Evolutionary conservation across 2,888 invertebrate species (phyloP), one percentile per base, ranked within the genome.

Genomic region (Xestia c-nigrum): DNA sequence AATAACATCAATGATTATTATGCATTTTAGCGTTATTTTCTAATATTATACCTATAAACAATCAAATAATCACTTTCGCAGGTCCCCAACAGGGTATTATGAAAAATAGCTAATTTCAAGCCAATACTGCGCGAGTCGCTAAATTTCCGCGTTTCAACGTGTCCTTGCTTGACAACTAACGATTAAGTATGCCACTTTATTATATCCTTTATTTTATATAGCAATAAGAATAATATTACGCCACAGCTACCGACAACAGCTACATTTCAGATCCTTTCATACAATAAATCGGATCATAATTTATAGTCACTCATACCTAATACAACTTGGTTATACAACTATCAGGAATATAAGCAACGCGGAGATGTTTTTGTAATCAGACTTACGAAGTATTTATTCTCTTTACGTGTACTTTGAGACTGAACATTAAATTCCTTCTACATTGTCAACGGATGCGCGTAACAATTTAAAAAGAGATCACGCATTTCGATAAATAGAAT

Each of bases 1-100:
- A 74, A 77, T 83, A 72, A 74, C 46, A 68, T 72, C 40, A 63
- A 75, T 80, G 38, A 81, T 78, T 83, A 85, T 84, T 82, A 84
- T 82, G 83, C 78, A 64, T 72, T 72, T 67, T 52, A 78, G 24
- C 31, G 52, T 72, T 67, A 74, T 66, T 64, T 55, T 50, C 55
- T 74, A 71, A 67, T 14, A 57, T 76, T 64, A n/a, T n/a, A 71
- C 24, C 31, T 70, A 69, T 47, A 31, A 40, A 85, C 47, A 81
- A 64, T 81, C 31, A 52, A 80, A 71, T 80, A 71, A 82, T 65
- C 69, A 84, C 59, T 61, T 76, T 59, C 55, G 19, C 21, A 24
- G 46, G 19, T 65, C n/a, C 40, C 55, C 31, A 47, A 55, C 59
- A 5, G 66, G 47, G 16, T 68, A 65, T 65, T 76, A 65, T 66